Base-by-base conservation (phyloP, 2,113 vertebrate genomes). In the Piprites chloris region DNA sequence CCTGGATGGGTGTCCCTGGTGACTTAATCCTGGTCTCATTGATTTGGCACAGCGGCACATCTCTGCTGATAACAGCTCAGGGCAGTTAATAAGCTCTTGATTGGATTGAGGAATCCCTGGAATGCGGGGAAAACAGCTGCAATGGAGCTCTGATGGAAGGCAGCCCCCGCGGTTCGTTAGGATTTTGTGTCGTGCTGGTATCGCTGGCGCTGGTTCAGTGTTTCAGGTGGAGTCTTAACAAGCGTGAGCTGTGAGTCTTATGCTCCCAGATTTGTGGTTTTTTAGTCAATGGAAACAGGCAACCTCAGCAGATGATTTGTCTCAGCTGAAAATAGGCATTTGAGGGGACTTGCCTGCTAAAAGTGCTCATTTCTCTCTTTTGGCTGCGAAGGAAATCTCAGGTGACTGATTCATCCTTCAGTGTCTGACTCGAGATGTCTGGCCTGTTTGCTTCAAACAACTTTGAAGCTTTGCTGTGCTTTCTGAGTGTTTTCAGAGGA, bases 381-480 rank as follows among this genome's bases (percentile, higher is more conserved):
- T 79, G 94, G 56, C 71, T 61, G 78, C 47, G 19, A 73, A 72
- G 81, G 92, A 79, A 93, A 91, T 83, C 82, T 94, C 85, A 44
- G 82, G 87, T 91, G 95, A 80, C 3, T 5, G 82, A 65, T 72
- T 27, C 92, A 87, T 94, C 52, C 94, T 37, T 94, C 94, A 79
- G 66, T 24, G 59, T 41, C 87, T 89, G 41, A n/a, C 87, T 91
- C 9, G 8, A 93, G 90, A 11, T 63, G 3, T 76, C 92, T 56
- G 52, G 50, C 81, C 85, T 49, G 28, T 32, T 72, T 28, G 26
- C 71, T 87, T 89, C 85, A 41, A 91, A 80, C 85, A 66, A 23
- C 81, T 82, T 68, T 1, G n/a, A 76, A 56, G 85, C 62, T 73
- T 78, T 85, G 53, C 3, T 2, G 30, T 47, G 75, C 56, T 85